These are phyloP conservation scores for Episyrphus balteatus DNA, from an alignment of 1,140 invertebrate genomes.

Conservation along the genomic window DNA sequence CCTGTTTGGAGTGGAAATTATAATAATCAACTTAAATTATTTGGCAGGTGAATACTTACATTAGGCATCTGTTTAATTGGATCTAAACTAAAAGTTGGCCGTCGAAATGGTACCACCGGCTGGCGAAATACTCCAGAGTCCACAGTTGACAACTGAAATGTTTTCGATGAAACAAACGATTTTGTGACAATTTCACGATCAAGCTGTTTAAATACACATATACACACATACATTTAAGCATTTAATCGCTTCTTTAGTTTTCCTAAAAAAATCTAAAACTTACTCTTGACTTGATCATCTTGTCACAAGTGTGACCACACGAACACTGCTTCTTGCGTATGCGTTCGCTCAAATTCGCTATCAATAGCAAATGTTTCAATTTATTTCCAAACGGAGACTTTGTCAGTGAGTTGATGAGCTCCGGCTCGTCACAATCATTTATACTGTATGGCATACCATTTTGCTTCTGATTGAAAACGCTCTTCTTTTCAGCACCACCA, in stretches of 20 bases:
- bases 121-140: slow-evolving; percentile 21
- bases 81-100: slow-evolving; percentile 21
- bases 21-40: too few relatives aligned
- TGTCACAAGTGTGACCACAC: slow-evolving; percentile 33
- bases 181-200: slow-evolving; percentile 8
- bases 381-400: slow-evolving; percentile 27
- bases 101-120: slow-evolving; percentile 24
- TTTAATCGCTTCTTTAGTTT: too few relatives aligned
- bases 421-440: slow-evolving; percentile 30
- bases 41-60: slow-evolving; percentile 5
- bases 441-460: slow-evolving; percentile 23
- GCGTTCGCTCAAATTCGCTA: slow-evolving; percentile 32
- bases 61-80: slow-evolving; percentile 11
- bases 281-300: slow-evolving; percentile 15
- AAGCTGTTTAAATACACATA: slow-evolving; percentile 2
- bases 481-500: slow-evolving; percentile 8
- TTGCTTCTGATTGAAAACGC: slow-evolving; percentile 5
- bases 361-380: slow-evolving; percentile 31
- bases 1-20: slow-evolving; percentile 13
- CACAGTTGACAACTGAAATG: slow-evolving; percentile 1
- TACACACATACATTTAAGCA: neutral
- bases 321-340: slow-evolving; percentile 28
- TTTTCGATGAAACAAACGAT: slow-evolving; percentile 7
- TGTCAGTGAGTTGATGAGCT: slow-evolving; percentile 23
- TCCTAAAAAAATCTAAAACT: slow-evolving; percentile 8